Evolutionary conservation across 2,113 vertebrate genomes (phyloP).

Genomic region (Philantomba maxwellii): DNA sequence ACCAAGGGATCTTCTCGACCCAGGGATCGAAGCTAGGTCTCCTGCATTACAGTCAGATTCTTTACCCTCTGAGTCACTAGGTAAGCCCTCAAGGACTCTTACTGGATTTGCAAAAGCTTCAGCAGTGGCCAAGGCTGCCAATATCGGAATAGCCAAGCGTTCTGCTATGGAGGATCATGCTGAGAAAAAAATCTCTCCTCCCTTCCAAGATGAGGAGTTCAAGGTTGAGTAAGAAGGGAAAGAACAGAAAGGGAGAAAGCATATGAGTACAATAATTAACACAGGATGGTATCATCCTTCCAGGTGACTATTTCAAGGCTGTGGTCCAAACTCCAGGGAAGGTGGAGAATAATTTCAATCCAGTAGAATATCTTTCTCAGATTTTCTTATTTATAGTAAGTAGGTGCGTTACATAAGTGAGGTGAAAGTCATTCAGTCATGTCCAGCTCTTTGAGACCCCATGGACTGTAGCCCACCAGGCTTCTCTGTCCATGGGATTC

Average conservation of each 20-base stretch:
- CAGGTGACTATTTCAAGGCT: background rate
- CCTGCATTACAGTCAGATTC: background rate
- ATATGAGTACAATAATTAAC: background rate
- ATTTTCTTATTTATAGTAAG: background rate
- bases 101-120: background rate
- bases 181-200: background rate
- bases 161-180: background rate
- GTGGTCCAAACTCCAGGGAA: background rate
- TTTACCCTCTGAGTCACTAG: background rate
- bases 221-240: background rate
- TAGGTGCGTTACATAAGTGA: background rate
- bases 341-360: background rate
- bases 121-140: background rate
- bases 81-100: background rate
- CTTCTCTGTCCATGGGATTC: background rate
- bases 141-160: background rate
- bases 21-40: background rate
- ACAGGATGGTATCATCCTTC: background rate
- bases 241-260: background rate
- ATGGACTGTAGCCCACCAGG: background rate
- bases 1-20: background rate
- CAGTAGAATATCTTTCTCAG: background rate
- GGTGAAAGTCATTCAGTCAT: background rate
- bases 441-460: background rate
- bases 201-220: background rate